These are phyloP conservation scores for Tamias sibiricus DNA, from an alignment of 2,113 vertebrate genomes.

Conservation along the genomic window DNA sequence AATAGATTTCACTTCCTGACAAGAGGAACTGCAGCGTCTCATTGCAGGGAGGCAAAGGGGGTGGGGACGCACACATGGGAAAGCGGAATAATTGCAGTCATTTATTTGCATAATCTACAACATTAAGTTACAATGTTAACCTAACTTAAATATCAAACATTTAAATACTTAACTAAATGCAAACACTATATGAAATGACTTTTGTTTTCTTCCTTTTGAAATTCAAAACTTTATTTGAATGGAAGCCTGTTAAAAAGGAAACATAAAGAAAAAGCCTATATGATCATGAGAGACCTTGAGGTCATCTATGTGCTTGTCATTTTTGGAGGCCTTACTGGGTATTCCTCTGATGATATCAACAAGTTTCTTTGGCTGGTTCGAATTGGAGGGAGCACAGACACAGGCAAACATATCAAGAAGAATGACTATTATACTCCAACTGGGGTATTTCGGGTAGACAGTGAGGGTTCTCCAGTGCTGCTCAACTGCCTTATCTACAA, in stretches of 20 bases:
- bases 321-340: constrained; percentile 97
- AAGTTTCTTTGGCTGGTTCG: too few species aligned
- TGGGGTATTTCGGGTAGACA: too few species aligned
- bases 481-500: too few species aligned
- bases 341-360: constrained; percentile 99
- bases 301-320: constrained; percentile 99
- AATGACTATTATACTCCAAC: too few species aligned
- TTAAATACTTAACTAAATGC: not conserved
- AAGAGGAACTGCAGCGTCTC: not conserved
- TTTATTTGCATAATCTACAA: not conserved
- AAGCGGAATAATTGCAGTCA: not conserved
- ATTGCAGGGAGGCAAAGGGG: not conserved
- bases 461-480: too few species aligned
- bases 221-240: constrained; percentile 21
- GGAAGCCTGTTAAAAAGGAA: not conserved
- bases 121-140: not conserved
- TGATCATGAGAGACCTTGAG: constrained; percentile 99
- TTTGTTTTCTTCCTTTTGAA: not conserved
- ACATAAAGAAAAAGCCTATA: constrained; percentile 98
- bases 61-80: too few species aligned
- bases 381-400: too few species aligned
- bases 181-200: not conserved
- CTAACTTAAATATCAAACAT: constrained; percentile 7
- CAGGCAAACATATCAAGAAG: too few species aligned
- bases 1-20: not conserved